A percentile compares a stretch with the other conserved stretches of the same genome.
Evolutionary conservation across 1,140 invertebrate genomes (phyloP).

Genomic region (Trichonephila inaurata): DNA sequence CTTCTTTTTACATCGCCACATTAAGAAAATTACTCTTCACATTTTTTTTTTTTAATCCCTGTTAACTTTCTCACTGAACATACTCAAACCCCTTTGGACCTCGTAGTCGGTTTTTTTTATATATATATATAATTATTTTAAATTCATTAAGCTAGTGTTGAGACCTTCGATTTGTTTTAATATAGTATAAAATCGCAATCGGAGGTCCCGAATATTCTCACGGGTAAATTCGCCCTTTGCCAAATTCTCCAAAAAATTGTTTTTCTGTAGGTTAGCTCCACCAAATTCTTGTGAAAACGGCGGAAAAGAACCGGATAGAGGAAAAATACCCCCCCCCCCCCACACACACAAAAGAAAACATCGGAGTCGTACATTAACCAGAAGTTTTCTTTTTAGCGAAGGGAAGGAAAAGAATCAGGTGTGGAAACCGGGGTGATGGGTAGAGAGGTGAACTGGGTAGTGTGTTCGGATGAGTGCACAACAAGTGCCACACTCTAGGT

Average conservation of each 20-base stretch:
- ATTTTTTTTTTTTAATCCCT: not conserved
- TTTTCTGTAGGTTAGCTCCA: not conserved
- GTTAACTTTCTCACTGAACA: too few species aligned
- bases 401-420: conserved; percentile 16
- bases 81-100: too few species aligned
- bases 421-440: not conserved
- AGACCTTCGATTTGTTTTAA: too few species aligned
- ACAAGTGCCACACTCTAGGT: conserved; percentile 73
- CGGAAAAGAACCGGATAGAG: conserved; percentile 45
- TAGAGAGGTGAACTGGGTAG: not conserved
- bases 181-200: not conserved
- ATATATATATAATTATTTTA: too few species aligned
- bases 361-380: conserved; percentile 16
- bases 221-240: conserved; percentile 13
- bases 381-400: conserved; percentile 17
- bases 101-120: not conserved
- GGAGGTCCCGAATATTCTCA: not conserved
- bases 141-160: not conserved
- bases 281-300: conserved; percentile 24
- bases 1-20: not conserved
- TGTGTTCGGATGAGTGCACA: conserved; percentile 65
- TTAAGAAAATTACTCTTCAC: not conserved
- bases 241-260: not conserved
- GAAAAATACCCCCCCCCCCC: conserved; percentile 6
- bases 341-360: conserved; percentile 14